Conservation (phyloP, 2,888 invertebrate species). For the Cephus runcator region DNA sequence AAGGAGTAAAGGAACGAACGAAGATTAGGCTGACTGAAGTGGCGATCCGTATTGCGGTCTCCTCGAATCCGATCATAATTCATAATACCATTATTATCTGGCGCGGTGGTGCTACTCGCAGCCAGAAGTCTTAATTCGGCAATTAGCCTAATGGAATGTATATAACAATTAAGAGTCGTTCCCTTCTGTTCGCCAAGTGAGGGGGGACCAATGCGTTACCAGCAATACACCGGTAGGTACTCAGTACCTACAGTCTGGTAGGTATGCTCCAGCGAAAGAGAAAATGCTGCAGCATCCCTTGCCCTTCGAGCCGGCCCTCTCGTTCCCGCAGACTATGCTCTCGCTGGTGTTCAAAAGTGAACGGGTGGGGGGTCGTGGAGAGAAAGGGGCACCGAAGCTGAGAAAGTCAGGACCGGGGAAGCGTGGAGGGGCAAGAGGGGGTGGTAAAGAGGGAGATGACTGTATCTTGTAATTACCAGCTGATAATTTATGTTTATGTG, state of each 20-base stretch:
- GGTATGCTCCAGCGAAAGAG: not conserved
- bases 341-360: not conserved
- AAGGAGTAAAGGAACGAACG: not conserved
- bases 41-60: not conserved
- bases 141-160: slow-evolving; percentile 66
- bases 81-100: slow-evolving; percentile 48
- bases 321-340: not conserved
- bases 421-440: slow-evolving; percentile 13
- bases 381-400: slow-evolving; percentile 34
- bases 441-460: slow-evolving; percentile 35
- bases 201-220: slow-evolving; percentile 18
- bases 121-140: slow-evolving; percentile 64
- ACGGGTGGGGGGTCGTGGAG: slow-evolving; percentile 29
- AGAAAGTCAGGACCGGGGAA: slow-evolving; percentile 23
- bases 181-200: slow-evolving; percentile 32
- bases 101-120: slow-evolving; percentile 34
- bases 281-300: not conserved
- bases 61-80: slow-evolving; percentile 27
- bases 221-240: not conserved
- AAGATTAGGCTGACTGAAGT: not conserved
- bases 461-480: slow-evolving; percentile 66
- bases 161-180: slow-evolving; percentile 65
- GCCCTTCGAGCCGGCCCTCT: not conserved
- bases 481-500: slow-evolving; percentile 67
- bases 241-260: not conserved